These are phyloP conservation scores for Lynx canadensis DNA, from an alignment of 2,113 vertebrate genomes.

Conservation along the genomic window DNA sequence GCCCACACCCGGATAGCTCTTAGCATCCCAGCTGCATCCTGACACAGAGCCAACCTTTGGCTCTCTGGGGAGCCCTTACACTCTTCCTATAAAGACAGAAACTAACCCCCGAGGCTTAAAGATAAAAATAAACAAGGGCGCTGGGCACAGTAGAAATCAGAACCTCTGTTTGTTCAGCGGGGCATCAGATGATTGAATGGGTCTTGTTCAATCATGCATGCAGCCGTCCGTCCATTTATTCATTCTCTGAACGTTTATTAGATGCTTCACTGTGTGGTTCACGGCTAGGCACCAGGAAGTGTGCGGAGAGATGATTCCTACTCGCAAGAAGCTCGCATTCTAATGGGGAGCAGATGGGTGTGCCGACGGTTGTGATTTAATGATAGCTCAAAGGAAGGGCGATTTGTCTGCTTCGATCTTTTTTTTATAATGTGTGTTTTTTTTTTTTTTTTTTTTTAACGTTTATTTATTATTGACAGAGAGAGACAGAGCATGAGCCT, in stretches of 20 bases:
- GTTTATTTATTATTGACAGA: no score
- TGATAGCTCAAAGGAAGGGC: neutral
- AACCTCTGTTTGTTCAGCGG: neutral
- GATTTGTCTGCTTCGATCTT: neutral
- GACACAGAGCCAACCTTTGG: neutral
- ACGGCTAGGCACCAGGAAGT: neutral
- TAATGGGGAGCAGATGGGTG: neutral
- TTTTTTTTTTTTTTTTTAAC: no score
- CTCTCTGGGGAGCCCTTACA: neutral
- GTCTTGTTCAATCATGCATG: neutral
- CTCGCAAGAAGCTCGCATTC: neutral
- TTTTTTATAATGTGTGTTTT: no score
- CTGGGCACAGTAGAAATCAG: neutral
- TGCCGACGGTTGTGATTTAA: neutral
- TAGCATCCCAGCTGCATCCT: neutral
- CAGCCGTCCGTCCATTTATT: neutral
- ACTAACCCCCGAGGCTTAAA: neutral
- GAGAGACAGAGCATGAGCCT: no score
- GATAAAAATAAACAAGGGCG: neutral
- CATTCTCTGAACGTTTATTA: no score
- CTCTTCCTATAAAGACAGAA: neutral
- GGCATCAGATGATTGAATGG: neutral
- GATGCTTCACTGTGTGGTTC: neutral
- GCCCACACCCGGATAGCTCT: neutral
- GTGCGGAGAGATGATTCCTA: neutral